A percentile compares a stretch with the other conserved stretches of the same genome.
phyloP scores from a whole-genome alignment of 2,888 invertebrate species.

The Laspeyria flexula region DNA sequence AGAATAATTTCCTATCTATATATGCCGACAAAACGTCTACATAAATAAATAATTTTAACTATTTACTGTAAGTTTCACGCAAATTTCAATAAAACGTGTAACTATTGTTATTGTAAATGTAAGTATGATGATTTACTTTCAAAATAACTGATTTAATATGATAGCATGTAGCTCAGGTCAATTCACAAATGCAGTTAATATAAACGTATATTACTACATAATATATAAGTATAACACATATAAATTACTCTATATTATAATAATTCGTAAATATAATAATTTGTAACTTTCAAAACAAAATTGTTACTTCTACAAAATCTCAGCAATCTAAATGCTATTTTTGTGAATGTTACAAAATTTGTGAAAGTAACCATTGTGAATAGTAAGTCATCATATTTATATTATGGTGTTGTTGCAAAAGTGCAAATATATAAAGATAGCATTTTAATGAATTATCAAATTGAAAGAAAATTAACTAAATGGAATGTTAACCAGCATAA shows the following conservation, averaged over 20 bases:
- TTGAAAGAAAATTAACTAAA: slow-evolving; percentile 48
- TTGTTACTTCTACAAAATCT: neutral
- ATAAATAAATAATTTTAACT: slow-evolving; percentile 14
- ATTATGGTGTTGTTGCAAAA: slow-evolving; percentile 23
- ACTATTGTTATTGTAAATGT: slow-evolving; percentile 20
- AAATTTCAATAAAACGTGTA: slow-evolving; percentile 19
- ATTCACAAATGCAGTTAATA: neutral
- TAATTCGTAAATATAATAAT: neutral
- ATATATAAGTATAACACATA: neutral
- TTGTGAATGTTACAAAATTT: neutral
- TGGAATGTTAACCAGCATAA: slow-evolving; percentile 75
- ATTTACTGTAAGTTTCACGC: slow-evolving; percentile 13
- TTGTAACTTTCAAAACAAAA: too few species aligned
- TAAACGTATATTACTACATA: too few species aligned
- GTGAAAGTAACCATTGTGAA: neutral
- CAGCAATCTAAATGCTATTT: neutral
- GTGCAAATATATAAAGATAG: slow-evolving; percentile 30
- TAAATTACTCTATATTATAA: neutral
- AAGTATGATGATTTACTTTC: slow-evolving; percentile 16
- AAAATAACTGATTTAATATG: neutral
- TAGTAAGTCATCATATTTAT: slow-evolving; percentile 17
- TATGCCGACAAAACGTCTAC: slow-evolving; percentile 8
- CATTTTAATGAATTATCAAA: slow-evolving; percentile 45
- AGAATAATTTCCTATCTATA: neutral
- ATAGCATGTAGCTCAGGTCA: too few species aligned